These are phyloP conservation scores for Chlorops oryzae DNA, from an alignment of 1,140 invertebrate species.

Conservation along the genomic window DNA sequence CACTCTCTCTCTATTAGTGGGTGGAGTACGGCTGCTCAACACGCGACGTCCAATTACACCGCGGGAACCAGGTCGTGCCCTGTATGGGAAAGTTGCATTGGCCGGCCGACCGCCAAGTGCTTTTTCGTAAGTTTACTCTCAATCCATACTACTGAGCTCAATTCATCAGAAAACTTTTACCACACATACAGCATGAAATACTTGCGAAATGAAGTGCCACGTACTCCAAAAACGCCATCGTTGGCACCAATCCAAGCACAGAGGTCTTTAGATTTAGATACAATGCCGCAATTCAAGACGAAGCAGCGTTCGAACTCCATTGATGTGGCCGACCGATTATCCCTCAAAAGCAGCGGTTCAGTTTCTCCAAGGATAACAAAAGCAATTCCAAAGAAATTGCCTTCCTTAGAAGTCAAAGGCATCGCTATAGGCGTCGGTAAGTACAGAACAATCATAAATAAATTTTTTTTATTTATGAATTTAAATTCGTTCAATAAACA, in stretches of 20 bases:
- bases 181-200: conserved; percentile 36
- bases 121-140: conserved; percentile 58
- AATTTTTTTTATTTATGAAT: too few species aligned
- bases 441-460: too few species aligned
- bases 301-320: not conserved
- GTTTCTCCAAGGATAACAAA: too few species aligned
- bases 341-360: too few species aligned
- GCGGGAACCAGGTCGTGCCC: conserved; percentile 62
- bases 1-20: conserved; percentile 11
- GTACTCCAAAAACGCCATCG: conserved; percentile 23
- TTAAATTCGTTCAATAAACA: too few species aligned
- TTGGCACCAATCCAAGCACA: conserved; percentile 17
- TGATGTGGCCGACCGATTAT: not conserved
- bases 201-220: conserved; percentile 31
- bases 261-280: too few species aligned
- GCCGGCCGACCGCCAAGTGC: conserved; percentile 67
- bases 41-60: conserved; percentile 76
- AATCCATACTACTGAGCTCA: not conserved
- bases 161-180: not conserved
- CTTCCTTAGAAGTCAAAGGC: conserved; percentile 12
- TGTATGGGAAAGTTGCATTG: conserved; percentile 58
- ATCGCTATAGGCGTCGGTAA: too few species aligned
- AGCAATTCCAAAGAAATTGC: conserved; percentile 11
- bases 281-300: not conserved
- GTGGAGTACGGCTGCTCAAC: conserved; percentile 54